Percentiles rank a stretch among this genome's conserved stretches.
Evolutionary conservation across 2,797 vertebrate species (phyloP).

Genomic region (Arnoldichthys spilopterus): DNA sequence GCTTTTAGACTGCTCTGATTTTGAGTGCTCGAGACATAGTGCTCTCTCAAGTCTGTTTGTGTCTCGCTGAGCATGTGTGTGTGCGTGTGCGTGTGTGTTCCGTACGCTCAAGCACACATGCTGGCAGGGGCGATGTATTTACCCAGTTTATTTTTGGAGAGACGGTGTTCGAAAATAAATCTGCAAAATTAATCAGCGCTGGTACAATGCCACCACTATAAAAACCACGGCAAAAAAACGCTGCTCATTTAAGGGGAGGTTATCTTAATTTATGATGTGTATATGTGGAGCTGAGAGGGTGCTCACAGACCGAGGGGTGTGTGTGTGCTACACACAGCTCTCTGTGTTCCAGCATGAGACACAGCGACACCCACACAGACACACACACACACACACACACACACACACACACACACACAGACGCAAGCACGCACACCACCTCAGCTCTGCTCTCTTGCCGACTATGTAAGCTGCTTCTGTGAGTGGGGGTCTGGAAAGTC

Average conservation of each 20-base stretch:
- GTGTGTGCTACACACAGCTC: conserved; percentile 58
- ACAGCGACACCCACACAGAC: conserved; percentile 55
- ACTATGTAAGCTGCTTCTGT: conserved; percentile 62
- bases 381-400: conserved; percentile 26
- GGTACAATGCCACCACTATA: conserved; percentile 68
- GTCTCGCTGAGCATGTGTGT: conserved; percentile 36
- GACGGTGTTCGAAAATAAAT: conserved; percentile 66
- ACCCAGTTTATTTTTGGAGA: conserved; percentile 64
- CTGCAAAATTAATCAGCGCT: conserved; percentile 66
- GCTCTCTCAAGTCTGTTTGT: conserved; percentile 49
- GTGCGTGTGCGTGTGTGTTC: conserved; percentile 26
- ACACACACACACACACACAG: not conserved
- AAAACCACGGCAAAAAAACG: conserved; percentile 57
- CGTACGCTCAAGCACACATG: conserved; percentile 28
- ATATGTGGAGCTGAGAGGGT: conserved; percentile 64
- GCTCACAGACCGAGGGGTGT: conserved; percentile 61
- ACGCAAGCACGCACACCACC: conserved; percentile 7
- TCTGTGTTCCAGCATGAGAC: conserved; percentile 65
- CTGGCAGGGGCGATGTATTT: conserved; percentile 54
- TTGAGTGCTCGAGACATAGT: conserved; percentile 45
- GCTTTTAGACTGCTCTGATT: conserved; percentile 35
- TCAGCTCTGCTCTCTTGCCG: conserved; percentile 43
- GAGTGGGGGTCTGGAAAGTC: conserved; percentile 61
- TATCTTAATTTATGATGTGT: conserved; percentile 72
- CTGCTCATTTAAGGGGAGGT: conserved; percentile 62